Base-by-base conservation (phyloP, 1,140 invertebrate species). In the Zophobas atratus region DNA sequence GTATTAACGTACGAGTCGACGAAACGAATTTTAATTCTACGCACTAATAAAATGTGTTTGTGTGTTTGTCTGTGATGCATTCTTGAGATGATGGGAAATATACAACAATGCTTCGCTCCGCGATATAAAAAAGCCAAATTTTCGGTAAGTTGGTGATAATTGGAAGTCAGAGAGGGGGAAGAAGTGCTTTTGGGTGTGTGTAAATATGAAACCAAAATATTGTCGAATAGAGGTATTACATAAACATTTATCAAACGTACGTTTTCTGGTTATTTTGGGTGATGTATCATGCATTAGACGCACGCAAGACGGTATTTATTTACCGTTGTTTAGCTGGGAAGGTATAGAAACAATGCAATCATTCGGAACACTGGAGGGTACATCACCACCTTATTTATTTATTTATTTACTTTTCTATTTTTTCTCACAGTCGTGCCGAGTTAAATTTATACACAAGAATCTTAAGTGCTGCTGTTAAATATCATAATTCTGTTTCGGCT, bases 61-160 rank as follows among this genome's bases (percentile, higher is more conserved):
- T 51, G 46, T 8, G 20, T 33, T 39, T 72, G 46, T 55, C 32
- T 51, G 48, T 53, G 48, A 72, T 49, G n/a, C 70, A 39, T 74
- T 63, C 43, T 33, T 48, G n/a, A 57, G 48, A 71, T 82, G 74
- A 84, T 84, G 83, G 83, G 83, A 80, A 84, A 84, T 70, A 77
- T 84, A 67, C 83, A 84, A 74, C 82, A 83, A 81, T 84, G 83
- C 73, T 84, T 84, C 53, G 79, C 83, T 3, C 81, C 83, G 20
- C 81, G 81, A 71, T 81, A 76, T 75, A 82, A 81, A 71, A 77
- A 70, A 46, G 71, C 57, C 20, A 77, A 77, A 67, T 5, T 60
- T 33, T 72, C 43, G 63, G 63, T 72, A 60, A 70, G 70, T 71
- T 70, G 6, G 20, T 20, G 20, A 20, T 20, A 20, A 20, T 20